Evolutionary conservation across 2,888 invertebrate species (phyloP).

Genomic region (Drosophila crucigera): DNA sequence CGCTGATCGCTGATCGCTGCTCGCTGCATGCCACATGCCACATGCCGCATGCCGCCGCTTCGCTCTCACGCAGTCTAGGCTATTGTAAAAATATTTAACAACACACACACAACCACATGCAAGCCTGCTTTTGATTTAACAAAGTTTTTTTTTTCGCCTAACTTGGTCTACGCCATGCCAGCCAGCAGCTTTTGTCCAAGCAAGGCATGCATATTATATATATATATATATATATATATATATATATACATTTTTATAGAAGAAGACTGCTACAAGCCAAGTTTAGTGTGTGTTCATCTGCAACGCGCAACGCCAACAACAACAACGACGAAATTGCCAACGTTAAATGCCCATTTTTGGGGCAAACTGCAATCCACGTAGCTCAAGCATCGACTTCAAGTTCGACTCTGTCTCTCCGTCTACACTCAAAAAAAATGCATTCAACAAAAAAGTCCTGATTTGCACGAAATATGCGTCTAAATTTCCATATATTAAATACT

Average conservation of each 20-base stretch:
- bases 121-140: conserved; percentile 60
- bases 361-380: conserved; percentile 17
- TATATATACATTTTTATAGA: conserved; percentile 11
- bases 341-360: conserved; percentile 82
- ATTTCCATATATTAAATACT: background rate
- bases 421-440: background rate
- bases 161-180: conserved; percentile 66
- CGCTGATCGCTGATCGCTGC: conserved; percentile 3
- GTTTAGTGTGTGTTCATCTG: conserved; percentile 45
- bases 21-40: conserved; percentile 46
- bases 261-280: conserved; percentile 29
- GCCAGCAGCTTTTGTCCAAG: conserved; percentile 46
- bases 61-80: conserved; percentile 68
- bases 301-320: conserved; percentile 30
- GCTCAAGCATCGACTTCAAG: conserved; percentile 1
- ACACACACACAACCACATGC: conserved; percentile 35
- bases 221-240: conserved; percentile 4
- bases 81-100: conserved; percentile 76
- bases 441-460: background rate
- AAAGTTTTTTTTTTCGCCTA: conserved; percentile 71
- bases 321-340: conserved; percentile 32
- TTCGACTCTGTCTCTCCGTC: background rate
- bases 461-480: background rate
- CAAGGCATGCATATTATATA: conserved; percentile 27
- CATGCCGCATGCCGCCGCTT: conserved; percentile 18